These are phyloP conservation scores for Aphrocallistes beatrix DNA, from an alignment of 37 sponge, comb jelly and placozoan genomes.

Conservation along the genomic window DNA sequence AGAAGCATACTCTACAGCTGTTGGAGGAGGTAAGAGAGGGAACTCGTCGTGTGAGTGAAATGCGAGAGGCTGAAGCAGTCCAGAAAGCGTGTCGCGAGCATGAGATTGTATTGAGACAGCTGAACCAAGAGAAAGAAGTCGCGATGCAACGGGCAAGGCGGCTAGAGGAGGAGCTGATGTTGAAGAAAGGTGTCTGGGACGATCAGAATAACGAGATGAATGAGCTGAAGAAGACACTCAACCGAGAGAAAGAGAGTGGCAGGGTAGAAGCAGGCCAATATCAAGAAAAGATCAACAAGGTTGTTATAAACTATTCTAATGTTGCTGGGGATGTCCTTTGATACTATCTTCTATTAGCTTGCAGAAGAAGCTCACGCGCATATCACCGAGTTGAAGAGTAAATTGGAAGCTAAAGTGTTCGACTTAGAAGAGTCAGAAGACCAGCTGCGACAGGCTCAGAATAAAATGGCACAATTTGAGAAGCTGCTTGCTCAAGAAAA, in stretches of 20 bases:
- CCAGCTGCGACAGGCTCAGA: not conserved
- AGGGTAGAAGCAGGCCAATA: not conserved
- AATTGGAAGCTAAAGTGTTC: not conserved
- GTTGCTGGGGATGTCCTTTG: not conserved
- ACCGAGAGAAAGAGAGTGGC: conserved; percentile 25
- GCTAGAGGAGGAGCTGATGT: conserved; percentile 41
- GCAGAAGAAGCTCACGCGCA: conserved; percentile 9
- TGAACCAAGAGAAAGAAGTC: conserved; percentile 45
- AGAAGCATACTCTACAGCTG: conserved; percentile 41
- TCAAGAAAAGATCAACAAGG: not conserved
- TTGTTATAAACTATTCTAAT: not conserved
- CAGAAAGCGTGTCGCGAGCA: conserved; percentile 17
- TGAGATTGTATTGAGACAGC: conserved; percentile 25
- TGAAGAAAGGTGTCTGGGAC: conserved; percentile 19
- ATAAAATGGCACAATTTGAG: not conserved
- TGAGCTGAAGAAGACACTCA: conserved; percentile 34
- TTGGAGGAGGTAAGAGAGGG: conserved; percentile 52
- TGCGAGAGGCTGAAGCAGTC: conserved; percentile 40
- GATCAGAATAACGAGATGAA: conserved; percentile 16
- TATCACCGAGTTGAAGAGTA: not conserved
- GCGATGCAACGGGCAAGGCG: conserved; percentile 29
- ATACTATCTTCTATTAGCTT: not conserved
- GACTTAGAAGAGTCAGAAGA: not conserved
- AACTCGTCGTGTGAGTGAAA: conserved; percentile 22
- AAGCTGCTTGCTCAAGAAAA: not conserved